These are phyloP conservation scores for Danio rerio DNA, from an alignment of 2,113 vertebrate species.

Conservation along the genomic window DNA sequence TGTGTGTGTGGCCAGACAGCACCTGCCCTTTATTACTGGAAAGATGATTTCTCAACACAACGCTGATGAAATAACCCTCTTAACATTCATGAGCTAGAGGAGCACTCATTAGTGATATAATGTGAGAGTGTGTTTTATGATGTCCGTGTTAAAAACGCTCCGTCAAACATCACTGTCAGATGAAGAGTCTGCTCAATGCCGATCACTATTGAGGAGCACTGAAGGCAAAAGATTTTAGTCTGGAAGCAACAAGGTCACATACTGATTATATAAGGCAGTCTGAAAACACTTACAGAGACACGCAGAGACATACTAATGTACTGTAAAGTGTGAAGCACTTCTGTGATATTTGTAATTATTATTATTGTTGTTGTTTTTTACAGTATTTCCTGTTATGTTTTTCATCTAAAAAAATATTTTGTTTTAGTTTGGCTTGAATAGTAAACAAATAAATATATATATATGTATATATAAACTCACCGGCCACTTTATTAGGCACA, in stretches of 20 bases:
- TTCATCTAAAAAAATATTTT: too few species aligned
- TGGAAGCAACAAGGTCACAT: not conserved
- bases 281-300: not conserved
- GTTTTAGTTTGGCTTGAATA: too few species aligned
- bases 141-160: not conserved
- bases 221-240: not conserved
- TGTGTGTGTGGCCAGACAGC: too few species aligned
- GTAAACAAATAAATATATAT: too few species aligned
- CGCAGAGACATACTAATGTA: too few species aligned
- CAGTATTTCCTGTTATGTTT: too few species aligned
- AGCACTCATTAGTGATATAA: not conserved
- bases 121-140: not conserved
- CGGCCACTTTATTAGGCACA: too few species aligned
- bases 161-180: too few species aligned
- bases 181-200: not conserved
- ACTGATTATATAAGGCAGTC: not conserved
- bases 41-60: not conserved
- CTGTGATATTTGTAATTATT: too few species aligned
- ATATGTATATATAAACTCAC: too few species aligned
- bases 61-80: not conserved
- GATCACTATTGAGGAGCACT: not conserved
- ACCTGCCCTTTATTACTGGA: not conserved
- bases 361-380: too few species aligned
- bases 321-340: too few species aligned
- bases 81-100: not conserved